A percentile compares a stretch with the other conserved stretches of the same genome.
Evolutionary conservation across 2,888 invertebrate genomes (phyloP).

Genomic region (Steinernema scapterisci): DNA sequence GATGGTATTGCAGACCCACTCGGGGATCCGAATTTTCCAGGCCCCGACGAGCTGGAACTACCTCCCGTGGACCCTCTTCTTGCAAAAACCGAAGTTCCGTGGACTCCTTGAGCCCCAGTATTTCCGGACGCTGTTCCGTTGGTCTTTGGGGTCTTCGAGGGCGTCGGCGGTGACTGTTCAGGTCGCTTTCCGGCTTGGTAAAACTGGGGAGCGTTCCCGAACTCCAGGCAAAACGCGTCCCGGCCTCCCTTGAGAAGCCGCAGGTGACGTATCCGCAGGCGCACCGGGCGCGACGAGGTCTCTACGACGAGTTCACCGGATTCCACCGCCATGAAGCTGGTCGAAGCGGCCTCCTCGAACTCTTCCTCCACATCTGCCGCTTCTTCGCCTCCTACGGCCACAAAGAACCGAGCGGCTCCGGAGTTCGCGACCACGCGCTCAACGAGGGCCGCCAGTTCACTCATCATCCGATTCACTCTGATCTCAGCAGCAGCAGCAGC

Average conservation of each 20-base stretch:
- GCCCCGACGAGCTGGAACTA: neutral
- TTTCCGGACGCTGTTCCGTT: neutral
- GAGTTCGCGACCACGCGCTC: neutral
- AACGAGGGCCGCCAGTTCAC: neutral
- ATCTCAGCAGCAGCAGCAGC: neutral
- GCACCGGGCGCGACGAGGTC: neutral
- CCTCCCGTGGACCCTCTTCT: neutral
- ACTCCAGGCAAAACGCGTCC: neutral
- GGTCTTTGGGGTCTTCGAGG: neutral
- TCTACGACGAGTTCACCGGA: neutral
- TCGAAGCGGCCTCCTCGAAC: conserved; percentile 28
- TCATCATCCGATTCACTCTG: neutral
- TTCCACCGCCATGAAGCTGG: conserved; percentile 5
- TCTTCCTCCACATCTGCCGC: conserved; percentile 21
- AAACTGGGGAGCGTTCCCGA: neutral
- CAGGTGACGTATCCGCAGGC: neutral
- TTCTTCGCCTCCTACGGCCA: neutral
- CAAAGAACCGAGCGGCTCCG: neutral
- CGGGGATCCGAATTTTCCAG: neutral
- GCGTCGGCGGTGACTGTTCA: neutral
- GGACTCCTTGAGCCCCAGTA: neutral
- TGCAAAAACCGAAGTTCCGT: neutral
- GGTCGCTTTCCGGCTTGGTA: neutral
- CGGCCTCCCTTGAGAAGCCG: neutral
- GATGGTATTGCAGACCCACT: neutral